Evolutionary conservation across 2,888 invertebrate genomes (phyloP), one percentile per base, ranked within the genome.

Genomic region (Meandrusa payeni): DNA sequence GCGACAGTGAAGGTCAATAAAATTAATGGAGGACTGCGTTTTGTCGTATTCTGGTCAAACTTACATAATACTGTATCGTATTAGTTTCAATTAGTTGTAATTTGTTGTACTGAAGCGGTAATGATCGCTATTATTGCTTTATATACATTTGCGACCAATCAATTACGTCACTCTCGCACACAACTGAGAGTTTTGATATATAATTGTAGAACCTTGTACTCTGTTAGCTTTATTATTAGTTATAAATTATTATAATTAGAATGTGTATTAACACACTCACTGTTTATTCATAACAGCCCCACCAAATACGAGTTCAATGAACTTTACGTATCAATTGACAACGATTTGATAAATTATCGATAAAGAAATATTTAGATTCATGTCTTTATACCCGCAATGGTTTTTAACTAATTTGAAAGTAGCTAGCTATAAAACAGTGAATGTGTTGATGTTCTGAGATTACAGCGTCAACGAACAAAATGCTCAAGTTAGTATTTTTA

Each of bases 1-100:
- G 95, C 89, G 95, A 96, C 90, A 96, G 95, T 88, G 95, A 96
- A 90, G 95, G 95, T 89, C 95, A 95, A 90, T 95, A 93, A 92
- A 68, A 49, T 55, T 56, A 61, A 57, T 47, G 54, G 57, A 60
- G 69, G 67, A 73, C 73, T 73, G 72, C 75, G 73, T 74, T 72
- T 70, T 73, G 75, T 78, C 78, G 73, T 77, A 85, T 87, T 87
- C 87, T 87, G 87, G 87, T 87, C 87, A 87, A 85, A 76, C 75
- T 82, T 80, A 80, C 76, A 73, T 85, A 79, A 81, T 83, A 77
- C 73, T 64, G 53, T 60, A 57, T 68, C 68, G 64, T 71, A 76
- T 71, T 82, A 79, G 75, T 71, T 74, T 72, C 69, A 74, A 71
- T 69, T 72, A 68, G 79, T 73, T 76, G 76, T 69, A 53, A 41